Percentiles rank a stretch among this genome's conserved stretches.
Evolutionary conservation across 2,113 vertebrate species (phyloP).

Genomic region (Phasianus colchicus): DNA sequence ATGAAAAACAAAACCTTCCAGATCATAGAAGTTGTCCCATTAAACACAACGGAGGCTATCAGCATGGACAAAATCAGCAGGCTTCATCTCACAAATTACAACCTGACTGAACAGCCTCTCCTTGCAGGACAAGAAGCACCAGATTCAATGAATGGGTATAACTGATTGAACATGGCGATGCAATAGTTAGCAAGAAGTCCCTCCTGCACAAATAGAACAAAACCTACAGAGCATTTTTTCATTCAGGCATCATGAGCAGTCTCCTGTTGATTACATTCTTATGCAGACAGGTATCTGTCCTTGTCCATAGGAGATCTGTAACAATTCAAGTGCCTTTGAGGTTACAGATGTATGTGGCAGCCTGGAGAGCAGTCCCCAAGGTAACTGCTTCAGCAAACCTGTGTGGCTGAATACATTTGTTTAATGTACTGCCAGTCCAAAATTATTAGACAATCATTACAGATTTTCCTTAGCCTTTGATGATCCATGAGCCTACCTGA

Average conservation of each 20-base stretch:
- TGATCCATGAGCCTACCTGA: conserved; percentile 33
- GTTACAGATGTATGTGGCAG: neutral
- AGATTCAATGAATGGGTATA: neutral
- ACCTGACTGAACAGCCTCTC: neutral
- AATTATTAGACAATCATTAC: neutral
- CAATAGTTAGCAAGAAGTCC: neutral
- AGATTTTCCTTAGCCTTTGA: neutral
- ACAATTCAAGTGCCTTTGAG: neutral
- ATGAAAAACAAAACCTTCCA: neutral
- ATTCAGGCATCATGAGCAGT: fast-evolving
- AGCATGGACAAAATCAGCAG: neutral
- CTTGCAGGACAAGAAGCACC: neutral
- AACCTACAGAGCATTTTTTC: neutral
- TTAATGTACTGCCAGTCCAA: neutral
- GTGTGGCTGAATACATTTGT: neutral
- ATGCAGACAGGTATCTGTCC: neutral
- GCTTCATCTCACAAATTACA: neutral
- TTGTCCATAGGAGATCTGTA: neutral
- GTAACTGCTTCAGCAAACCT: neutral
- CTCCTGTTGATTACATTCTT: neutral
- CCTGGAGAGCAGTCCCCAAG: neutral
- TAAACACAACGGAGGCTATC: neutral
- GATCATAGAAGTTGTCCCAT: neutral
- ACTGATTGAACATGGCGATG: fast-evolving
- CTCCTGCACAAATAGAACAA: neutral